A percentile compares a stretch with the other conserved stretches of the same genome.
These are phyloP conservation scores for Brachypalpus laphriformis DNA, from an alignment of 2,888 invertebrate species.

Conservation along the genomic window DNA sequence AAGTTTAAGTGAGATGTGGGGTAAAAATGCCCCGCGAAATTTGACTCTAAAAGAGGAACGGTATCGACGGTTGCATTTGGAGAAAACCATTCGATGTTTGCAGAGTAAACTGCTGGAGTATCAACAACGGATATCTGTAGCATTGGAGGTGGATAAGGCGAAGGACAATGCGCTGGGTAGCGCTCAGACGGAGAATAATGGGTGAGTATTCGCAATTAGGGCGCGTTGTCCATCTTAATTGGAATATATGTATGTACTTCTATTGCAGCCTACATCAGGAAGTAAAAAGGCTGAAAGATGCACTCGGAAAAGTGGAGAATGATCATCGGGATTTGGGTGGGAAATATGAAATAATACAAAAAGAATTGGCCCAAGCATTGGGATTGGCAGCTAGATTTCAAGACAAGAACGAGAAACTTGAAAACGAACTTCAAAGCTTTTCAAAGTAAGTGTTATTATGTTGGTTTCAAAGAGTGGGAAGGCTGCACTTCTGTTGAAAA, in stretches of 20 bases:
- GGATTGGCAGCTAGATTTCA: constrained; percentile 88
- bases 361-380: constrained; percentile 88
- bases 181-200: constrained; percentile 87
- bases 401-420: constrained; percentile 85
- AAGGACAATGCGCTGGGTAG: constrained; percentile 89
- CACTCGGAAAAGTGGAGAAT: constrained; percentile 78
- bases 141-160: constrained; percentile 89
- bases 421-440: constrained; percentile 83
- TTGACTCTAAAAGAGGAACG: constrained; percentile 89
- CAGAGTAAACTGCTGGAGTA: constrained; percentile 89
- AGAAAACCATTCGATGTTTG: constrained; percentile 89
- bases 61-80: constrained; percentile 89
- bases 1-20: constrained; percentile 82
- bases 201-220: constrained; percentile 78
- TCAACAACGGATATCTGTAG: constrained; percentile 91
- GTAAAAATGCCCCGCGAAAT: constrained; percentile 79
- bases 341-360: constrained; percentile 86
- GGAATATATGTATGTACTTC: not conserved
- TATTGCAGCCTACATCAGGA: constrained; percentile 76
- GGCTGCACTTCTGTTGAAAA: no score
- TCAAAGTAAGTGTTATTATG: constrained; percentile 74
- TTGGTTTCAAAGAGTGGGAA: no score
- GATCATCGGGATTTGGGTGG: constrained; percentile 81
- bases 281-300: constrained; percentile 76
- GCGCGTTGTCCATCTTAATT: not conserved